phyloP scores from a whole-genome alignment of 2,797 vertebrate genomes.

The Enoplosus armatus region DNA sequence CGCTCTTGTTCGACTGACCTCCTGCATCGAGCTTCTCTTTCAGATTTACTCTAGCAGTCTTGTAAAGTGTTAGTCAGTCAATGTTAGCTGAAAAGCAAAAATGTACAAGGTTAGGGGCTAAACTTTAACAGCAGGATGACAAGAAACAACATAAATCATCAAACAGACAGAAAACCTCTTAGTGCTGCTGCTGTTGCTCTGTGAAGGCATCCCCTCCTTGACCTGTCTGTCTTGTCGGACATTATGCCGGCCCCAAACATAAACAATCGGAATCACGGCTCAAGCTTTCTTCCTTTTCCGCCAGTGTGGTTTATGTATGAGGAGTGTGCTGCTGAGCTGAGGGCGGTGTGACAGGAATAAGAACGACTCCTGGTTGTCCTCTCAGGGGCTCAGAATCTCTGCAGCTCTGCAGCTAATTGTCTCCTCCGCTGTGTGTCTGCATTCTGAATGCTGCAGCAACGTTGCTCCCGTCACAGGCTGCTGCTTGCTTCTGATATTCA shows the following conservation, averaged over 20 bases:
- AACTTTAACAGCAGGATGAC: constrained; percentile 4
- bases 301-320: constrained; percentile 42
- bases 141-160: not conserved
- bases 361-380: constrained; percentile 65
- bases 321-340: constrained; percentile 52
- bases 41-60: not conserved
- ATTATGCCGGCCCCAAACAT: constrained; percentile 12
- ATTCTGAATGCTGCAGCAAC: constrained; percentile 57
- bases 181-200: constrained; percentile 7
- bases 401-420: constrained; percentile 73
- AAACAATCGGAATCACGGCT: constrained; percentile 35
- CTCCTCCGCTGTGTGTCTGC: constrained; percentile 53
- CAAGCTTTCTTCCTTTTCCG: not conserved
- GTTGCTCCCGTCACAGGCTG: constrained; percentile 45
- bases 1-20: constrained; percentile 3
- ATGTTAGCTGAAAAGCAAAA: constrained; percentile 9
- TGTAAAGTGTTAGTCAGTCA: constrained; percentile 19
- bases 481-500: constrained; percentile 31
- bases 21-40: not conserved
- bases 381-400: constrained; percentile 65
- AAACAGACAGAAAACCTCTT: constrained; percentile 7
- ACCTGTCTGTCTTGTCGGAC: constrained; percentile 49
- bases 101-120: constrained; percentile 9
- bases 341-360: constrained; percentile 77
- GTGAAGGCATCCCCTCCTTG: constrained; percentile 27